Evolutionary conservation across 2,113 vertebrate genomes (phyloP), one percentile per base, ranked within the genome.

Genomic region (Ifrita kowaldi): DNA sequence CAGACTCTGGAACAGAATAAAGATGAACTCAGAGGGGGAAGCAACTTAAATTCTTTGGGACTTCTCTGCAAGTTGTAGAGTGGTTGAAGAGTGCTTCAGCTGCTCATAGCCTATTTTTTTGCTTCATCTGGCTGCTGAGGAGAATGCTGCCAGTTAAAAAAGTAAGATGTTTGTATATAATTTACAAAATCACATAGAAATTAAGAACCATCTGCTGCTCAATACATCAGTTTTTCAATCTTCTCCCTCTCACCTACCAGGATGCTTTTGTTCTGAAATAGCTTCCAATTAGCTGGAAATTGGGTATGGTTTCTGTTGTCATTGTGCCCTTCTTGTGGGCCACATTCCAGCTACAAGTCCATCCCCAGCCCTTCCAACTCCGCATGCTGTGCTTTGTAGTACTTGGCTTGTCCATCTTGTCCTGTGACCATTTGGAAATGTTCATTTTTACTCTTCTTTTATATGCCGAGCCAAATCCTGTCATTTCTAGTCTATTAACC

Each of bases 151-250:
- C 89, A 60, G 87, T 96, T 68, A 6, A 13, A 28, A 47, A 47
- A 57, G 26, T 86, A 95, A 87, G 74, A 92, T 96, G 81, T 97
- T 97, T 97, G 83, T 97, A 97, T 97, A 89, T 97, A 95, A 97
- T 96, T 97, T 96, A 94, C 91, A 82, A 85, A 87, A 90, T 84
- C 86, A 91, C 92, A 49, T 71, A 89, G 95, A 95, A 97, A 96
- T 93, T 84, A 95, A 93, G 80, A 95, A 97, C 93, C 95, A 97
- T 97, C 96, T 98, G 95, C 57, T 97, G 8, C 83, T 97, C 44
- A 47, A 84, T 86, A 77, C 88, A 87, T 96, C 93, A 93, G 20
- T 92, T 95, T 97, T 97, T 97, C 92, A 94, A 3, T 87, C 81
- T 96, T 93, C 35, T 96, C 60, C 44, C 49, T 63, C 82, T 96